Base-by-base conservation (phyloP, 2,797 vertebrate genomes). In the Gallinago stenura region DNA sequence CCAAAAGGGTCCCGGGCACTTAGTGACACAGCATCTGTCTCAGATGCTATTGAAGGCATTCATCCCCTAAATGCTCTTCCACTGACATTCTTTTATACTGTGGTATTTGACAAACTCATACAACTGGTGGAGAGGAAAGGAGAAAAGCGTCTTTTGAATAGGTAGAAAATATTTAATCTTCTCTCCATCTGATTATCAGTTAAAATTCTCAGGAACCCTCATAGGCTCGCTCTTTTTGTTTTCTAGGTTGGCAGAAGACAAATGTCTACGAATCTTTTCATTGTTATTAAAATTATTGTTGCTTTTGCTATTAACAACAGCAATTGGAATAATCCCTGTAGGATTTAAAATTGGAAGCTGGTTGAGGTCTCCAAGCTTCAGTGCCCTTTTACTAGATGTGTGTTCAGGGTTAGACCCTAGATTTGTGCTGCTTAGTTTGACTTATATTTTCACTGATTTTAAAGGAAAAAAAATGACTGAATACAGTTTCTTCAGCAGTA, bases 71-170 rank as follows among this genome's bases (percentile, higher is more conserved):
- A 85, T 76, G 43, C 75, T 86, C 83, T 97, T 76, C 58, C 61
- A 83, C 56, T 48, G 45, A 75, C 68, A 35, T 87, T 94, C 66
- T 96, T 95, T 93, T 93, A 85, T 93, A 72, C 80, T 89, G 72
- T 45, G 83, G 87, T 91, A 95, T 96, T 93, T 87, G 89, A 95
- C 92, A 94, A 95, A 95, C 81, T 77, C 43, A 30, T 76, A 94
- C 78, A 84, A 92, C 53, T 4, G 25, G 10, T 16, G 24, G 15
- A 68, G 64, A 83, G 82, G 73, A 88, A 90, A 93, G 62, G 45
- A 46, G 75, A 84, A 90, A 89, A 26, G 14, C 14, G 8, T 90
- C 78, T 89, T 95, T 86, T 91, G 71, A 95, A 83, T 35, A 54
- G 41, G 21, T 69, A 30, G 57, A 94, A 94, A 95, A 94, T 83